A percentile compares a stretch with the other conserved stretches of the same genome.
Evolutionary conservation across 1,140 invertebrate genomes (phyloP).

Genomic region (Glomeris maerens): DNA sequence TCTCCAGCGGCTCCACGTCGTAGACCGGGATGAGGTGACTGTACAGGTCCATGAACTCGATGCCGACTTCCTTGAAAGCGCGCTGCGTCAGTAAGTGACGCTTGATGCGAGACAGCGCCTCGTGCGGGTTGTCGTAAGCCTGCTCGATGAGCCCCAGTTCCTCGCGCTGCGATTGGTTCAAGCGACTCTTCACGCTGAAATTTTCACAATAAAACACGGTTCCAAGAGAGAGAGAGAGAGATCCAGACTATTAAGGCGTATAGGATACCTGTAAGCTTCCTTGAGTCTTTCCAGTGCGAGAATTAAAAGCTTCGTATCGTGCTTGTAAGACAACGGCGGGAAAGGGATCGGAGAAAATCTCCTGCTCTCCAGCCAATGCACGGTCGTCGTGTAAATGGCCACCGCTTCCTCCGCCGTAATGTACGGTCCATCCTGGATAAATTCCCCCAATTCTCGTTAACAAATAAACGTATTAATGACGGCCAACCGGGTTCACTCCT

Average conservation of each 20-base stretch:
- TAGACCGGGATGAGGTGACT: constrained; percentile 97
- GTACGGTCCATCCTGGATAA: constrained; percentile 79
- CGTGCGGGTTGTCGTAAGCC: constrained; percentile 99
- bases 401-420: constrained; percentile 99
- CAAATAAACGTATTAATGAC: no score
- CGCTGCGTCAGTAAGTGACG: constrained; percentile 95
- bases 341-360: constrained; percentile 98
- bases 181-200: constrained; percentile 81
- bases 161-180: constrained; percentile 98
- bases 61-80: constrained; percentile 96
- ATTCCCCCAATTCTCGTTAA: no score
- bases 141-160: constrained; percentile 98
- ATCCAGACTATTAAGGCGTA: not conserved
- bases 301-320: constrained; percentile 96
- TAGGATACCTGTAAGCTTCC: constrained; percentile 69
- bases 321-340: constrained; percentile 96
- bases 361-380: constrained; percentile 96
- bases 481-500: no score
- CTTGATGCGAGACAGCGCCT: constrained; percentile 96
- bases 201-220: not conserved
- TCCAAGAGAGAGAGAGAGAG: not conserved
- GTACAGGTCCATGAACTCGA: constrained; percentile 99
- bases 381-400: constrained; percentile 97
- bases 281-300: constrained; percentile 91
- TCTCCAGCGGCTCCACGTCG: constrained; percentile 96